Base-by-base conservation (phyloP, 2,888 invertebrate species). In the Mesoligia furuncula region DNA sequence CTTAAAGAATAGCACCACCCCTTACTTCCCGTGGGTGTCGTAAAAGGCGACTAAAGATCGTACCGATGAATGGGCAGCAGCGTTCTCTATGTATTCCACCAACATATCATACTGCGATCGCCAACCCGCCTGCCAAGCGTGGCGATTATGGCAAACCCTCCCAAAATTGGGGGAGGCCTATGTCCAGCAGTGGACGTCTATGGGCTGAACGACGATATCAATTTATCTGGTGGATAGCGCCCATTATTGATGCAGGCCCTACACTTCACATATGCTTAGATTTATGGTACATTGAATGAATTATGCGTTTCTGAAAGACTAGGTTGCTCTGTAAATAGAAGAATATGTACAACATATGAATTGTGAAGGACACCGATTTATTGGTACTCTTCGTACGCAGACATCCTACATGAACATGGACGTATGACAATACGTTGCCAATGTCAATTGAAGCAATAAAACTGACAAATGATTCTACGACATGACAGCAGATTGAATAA, bases 391-490 rank as follows among this genome's bases (percentile, higher is more conserved):
- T 51, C 1, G 15, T 59, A 51, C 62, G 27, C 61, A 75, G 31
- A 42, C 36, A 61, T 79, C 59, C 24, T 36, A 71, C 36, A 51
- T 36, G 39, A 71, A 39, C 17, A 48, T 57, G 42, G 13, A 69
- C 15, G 27, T 24, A 45, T 66, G 45, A 77, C 74, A 77, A 77
- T 76, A 79, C 75, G 13, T 70, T 75, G 77, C 57, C 77, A 86
- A 86, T 81, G 78, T 78, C 82, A 84, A 84, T 82, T 86, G 85
- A 78, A 71, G 64, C 31, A 81, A 84, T 82, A 76, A 73, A 79
- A 73, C 24, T 45, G 57, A 73, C 77, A 77, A 83, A 79, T 24
- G 75, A 73, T 66, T 0, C 54, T 48, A 65, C 39, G 36, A 72
- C 71, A 73, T 36, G 45, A 80, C 57, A 61, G 13, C 61, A 79